A percentile compares a stretch with the other conserved stretches of the same genome.
phyloP scores from a whole-genome alignment of 2,113 vertebrate species.

The Polypterus senegalus region DNA sequence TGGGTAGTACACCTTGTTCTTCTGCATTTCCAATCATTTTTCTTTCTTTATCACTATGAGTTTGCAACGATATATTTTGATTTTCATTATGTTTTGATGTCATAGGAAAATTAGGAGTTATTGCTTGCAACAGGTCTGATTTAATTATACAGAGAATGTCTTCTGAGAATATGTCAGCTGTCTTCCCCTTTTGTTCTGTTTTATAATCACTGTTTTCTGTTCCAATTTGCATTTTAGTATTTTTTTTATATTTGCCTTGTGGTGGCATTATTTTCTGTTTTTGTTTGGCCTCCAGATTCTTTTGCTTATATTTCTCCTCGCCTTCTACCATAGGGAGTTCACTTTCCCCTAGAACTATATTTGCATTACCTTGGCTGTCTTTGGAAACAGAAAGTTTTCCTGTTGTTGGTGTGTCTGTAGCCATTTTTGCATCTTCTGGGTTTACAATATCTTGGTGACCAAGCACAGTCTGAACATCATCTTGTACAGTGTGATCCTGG shows the following conservation, averaged over 20 bases:
- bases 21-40: too few species aligned
- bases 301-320: slow-evolving; percentile 20
- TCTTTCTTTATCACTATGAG: too few species aligned
- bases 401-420: too few species aligned
- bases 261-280: slow-evolving; percentile 22
- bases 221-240: slow-evolving; percentile 38
- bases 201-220: slow-evolving; percentile 14
- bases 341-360: too few species aligned
- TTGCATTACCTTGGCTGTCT: too few species aligned
- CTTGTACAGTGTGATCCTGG: neutral
- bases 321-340: neutral
- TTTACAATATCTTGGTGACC: slow-evolving; percentile 30
- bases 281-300: slow-evolving; percentile 23
- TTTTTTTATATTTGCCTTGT: slow-evolving; percentile 40
- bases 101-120: slow-evolving; percentile 44
- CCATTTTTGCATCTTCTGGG: slow-evolving; percentile 23
- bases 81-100: slow-evolving; percentile 18
- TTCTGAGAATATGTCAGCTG: slow-evolving; percentile 29
- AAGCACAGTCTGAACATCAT: slow-evolving; percentile 8
- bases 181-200: slow-evolving; percentile 12
- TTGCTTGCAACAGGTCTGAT: slow-evolving; percentile 41
- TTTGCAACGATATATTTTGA: too few species aligned
- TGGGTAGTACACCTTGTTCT: too few species aligned
- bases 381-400: too few species aligned
- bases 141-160: slow-evolving; percentile 45